These are phyloP conservation scores for Vulpes ferrilata DNA, from an alignment of 2,113 vertebrate genomes.

Conservation along the genomic window DNA sequence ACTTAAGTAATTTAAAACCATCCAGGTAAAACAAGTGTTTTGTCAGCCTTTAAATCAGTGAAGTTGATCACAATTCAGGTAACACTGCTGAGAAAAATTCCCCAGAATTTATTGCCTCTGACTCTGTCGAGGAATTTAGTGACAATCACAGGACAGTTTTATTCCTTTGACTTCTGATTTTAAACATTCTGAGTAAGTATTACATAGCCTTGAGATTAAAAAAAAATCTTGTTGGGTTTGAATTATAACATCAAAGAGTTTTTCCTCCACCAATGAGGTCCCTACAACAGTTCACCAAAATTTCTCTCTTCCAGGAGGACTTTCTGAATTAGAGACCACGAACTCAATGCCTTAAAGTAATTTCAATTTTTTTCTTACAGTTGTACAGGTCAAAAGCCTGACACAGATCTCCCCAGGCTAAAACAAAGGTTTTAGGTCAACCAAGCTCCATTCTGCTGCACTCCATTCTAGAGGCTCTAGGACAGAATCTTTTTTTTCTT, in stretches of 20 bases:
- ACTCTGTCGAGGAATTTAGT: slow-evolving; percentile 1
- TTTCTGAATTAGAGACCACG: neutral
- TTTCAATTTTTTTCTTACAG: neutral
- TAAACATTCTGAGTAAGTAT: neutral
- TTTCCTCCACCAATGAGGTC: neutral
- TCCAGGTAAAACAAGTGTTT: slow-evolving; percentile 58
- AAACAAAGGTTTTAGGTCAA: neutral
- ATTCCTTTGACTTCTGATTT: neutral
- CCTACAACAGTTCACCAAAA: neutral
- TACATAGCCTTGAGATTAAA: neutral
- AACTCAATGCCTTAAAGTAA: neutral
- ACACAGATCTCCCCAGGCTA: neutral
- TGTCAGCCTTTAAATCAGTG: slow-evolving; percentile 45
- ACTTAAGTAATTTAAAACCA: slow-evolving; percentile 70
- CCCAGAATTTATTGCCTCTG: neutral
- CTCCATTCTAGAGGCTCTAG: neutral
- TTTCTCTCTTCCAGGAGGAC: neutral
- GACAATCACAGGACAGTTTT: neutral
- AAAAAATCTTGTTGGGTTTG: neutral
- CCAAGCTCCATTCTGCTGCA: neutral
- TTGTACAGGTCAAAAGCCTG: neutral
- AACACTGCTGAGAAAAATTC: neutral
- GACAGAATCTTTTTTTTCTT: neutral
- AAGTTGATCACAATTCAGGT: slow-evolving; percentile 30
- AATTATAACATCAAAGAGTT: neutral